Conservation (phyloP, 1,140 invertebrate genomes). For the Sitophilus oryzae region DNA sequence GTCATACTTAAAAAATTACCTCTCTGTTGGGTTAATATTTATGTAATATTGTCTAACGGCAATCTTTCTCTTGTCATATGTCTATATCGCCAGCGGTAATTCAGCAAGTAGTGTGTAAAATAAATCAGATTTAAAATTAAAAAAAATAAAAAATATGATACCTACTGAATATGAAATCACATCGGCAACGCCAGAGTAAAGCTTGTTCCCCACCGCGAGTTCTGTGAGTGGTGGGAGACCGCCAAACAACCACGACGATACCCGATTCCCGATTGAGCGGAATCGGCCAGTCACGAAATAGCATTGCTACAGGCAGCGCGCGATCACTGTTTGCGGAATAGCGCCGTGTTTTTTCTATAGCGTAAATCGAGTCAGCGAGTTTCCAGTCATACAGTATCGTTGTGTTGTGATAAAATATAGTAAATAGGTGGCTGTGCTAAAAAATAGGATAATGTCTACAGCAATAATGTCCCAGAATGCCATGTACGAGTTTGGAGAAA, state of each 20-base stretch:
- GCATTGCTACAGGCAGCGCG: constrained; percentile 18
- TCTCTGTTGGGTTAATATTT: too few relatives aligned
- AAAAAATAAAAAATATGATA: too few relatives aligned
- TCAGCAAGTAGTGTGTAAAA: too few relatives aligned
- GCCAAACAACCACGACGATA: not conserved
- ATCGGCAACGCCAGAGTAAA: too few relatives aligned
- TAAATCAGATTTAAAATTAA: too few relatives aligned
- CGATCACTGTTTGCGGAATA: constrained; percentile 37
- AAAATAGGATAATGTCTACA: constrained; percentile 41
- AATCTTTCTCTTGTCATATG: too few relatives aligned
- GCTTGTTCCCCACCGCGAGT: too few relatives aligned
- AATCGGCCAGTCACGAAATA: constrained; percentile 20
- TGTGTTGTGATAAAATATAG: constrained; percentile 31
- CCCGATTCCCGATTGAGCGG: too few relatives aligned
- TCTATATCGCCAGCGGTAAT: too few relatives aligned
- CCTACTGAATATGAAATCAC: too few relatives aligned
- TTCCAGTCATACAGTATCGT: constrained; percentile 37
- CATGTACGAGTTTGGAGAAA: constrained; percentile 42
- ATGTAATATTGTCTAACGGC: too few relatives aligned
- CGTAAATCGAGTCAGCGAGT: constrained; percentile 37
- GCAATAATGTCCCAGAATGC: constrained; percentile 42
- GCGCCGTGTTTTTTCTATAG: constrained; percentile 31
- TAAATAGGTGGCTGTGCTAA: constrained; percentile 26
- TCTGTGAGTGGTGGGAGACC: not conserved
- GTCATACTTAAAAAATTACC: too few relatives aligned